These are phyloP conservation scores for Coregonus clupeaformis DNA, from an alignment of 2,113 vertebrate genomes.

Conservation along the genomic window DNA sequence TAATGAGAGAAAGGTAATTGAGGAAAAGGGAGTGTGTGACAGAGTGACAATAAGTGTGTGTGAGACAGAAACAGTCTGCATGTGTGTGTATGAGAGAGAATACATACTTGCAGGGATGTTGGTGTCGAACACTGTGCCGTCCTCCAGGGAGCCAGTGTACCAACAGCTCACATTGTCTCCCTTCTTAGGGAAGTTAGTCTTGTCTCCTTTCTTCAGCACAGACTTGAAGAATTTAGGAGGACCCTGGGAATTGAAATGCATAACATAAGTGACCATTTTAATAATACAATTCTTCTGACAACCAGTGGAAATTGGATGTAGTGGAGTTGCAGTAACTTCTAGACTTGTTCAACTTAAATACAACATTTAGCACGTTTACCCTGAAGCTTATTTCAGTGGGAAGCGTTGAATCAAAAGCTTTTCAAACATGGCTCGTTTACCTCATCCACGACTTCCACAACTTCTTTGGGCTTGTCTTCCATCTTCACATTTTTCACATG, in stretches of 20 bases:
- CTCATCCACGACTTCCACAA: constrained; percentile 81
- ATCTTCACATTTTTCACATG: constrained; percentile 83
- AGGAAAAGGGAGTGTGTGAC: background rate
- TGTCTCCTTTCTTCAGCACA: constrained; percentile 92
- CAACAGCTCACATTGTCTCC: constrained; percentile 94
- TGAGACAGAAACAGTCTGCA: too few relatives aligned
- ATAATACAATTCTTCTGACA: background rate
- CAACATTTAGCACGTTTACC: background rate
- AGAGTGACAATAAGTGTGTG: background rate
- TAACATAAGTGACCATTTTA: background rate
- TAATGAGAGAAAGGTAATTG: background rate
- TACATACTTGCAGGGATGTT: constrained; percentile 85
- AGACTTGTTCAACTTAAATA: background rate
- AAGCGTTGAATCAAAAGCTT: background rate
- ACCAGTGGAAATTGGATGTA: background rate
- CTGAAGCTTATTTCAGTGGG: background rate
- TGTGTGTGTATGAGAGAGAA: background rate
- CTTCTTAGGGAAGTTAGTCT: constrained; percentile 93
- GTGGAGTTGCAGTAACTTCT: too few relatives aligned
- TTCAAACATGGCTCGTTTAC: constrained; percentile 55
- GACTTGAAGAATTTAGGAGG: constrained; percentile 90
- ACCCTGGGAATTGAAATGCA: constrained; percentile 70
- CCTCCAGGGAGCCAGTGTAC: constrained; percentile 91
- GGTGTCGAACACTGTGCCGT: constrained; percentile 94
- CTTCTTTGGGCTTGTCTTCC: constrained; percentile 83